A percentile compares a stretch with the other conserved stretches of the same genome.
Conservation (phyloP, 2,113 vertebrate species). For the Candoia aspera region DNA sequence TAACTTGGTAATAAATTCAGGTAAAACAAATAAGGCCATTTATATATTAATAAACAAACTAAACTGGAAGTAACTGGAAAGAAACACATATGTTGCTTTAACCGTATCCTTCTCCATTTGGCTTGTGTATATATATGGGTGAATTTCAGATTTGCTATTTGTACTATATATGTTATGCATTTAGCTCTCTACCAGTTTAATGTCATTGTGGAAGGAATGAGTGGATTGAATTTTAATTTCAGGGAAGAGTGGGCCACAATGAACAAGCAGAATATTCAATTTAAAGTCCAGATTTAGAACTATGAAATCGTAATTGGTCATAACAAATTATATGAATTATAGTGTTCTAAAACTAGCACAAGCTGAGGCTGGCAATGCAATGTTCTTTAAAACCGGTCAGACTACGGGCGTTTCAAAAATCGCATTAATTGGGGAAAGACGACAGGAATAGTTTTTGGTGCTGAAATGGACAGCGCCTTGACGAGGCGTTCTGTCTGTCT, state of each 20-base stretch:
- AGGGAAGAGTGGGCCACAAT: not conserved
- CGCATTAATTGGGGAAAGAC: not conserved
- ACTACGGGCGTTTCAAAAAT: not conserved
- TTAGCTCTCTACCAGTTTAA: not conserved
- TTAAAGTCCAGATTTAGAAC: not conserved
- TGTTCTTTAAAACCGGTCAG: not conserved
- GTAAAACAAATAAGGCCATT: not conserved
- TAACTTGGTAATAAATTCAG: not conserved
- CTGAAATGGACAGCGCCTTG: constrained; percentile 29
- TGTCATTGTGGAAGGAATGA: not conserved
- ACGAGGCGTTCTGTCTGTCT: not conserved
- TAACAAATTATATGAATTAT: not conserved
- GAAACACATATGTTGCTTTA: not conserved
- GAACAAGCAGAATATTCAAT: not conserved
- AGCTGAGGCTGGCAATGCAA: too few relatives aligned
- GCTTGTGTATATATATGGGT: not conserved
- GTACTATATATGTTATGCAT: not conserved
- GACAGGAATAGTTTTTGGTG: not conserved
- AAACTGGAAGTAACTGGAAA: not conserved
- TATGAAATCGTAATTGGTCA: not conserved
- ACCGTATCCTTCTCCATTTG: not conserved
- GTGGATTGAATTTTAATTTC: not conserved
- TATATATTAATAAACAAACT: not conserved
- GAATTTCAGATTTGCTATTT: not conserved
- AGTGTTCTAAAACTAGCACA: not conserved